A percentile compares a stretch with the other conserved stretches of the same genome.
These are phyloP conservation scores for Oreonectes daqikongensis DNA, from an alignment of 2,797 vertebrate genomes.

Conservation along the genomic window DNA sequence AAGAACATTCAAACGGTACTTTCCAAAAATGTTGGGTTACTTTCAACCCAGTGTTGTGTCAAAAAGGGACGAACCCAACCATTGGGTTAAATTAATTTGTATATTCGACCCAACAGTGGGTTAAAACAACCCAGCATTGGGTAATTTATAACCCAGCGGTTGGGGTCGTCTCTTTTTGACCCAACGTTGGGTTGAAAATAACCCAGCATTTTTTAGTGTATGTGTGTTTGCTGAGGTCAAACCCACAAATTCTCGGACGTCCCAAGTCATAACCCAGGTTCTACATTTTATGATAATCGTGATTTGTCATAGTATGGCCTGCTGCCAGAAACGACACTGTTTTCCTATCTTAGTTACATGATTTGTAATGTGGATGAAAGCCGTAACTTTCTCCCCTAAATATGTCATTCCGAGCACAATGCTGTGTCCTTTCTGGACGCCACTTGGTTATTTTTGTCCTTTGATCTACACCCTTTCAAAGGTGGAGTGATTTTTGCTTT, in stretches of 20 bases:
- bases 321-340: neutral
- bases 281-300: neutral
- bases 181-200: too few relatives aligned
- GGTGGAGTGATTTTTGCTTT: slow-evolving; percentile 18
- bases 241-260: neutral
- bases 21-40: too few relatives aligned
- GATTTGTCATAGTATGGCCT: neutral
- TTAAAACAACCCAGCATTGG: too few relatives aligned
- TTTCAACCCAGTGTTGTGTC: too few relatives aligned
- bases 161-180: too few relatives aligned
- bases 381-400: slow-evolving; percentile 13
- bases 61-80: too few relatives aligned
- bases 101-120: too few relatives aligned
- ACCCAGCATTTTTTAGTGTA: too few relatives aligned
- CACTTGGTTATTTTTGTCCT: slow-evolving; percentile 2
- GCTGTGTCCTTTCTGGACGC: slow-evolving; percentile 1
- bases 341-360: neutral
- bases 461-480: slow-evolving; percentile 31
- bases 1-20: neutral
- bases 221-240: too few relatives aligned
- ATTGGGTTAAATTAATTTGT: too few relatives aligned
- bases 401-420: slow-evolving; percentile 6
- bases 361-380: neutral
- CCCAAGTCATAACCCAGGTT: neutral
- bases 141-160: too few relatives aligned